These are phyloP conservation scores for Ailuropoda melanoleuca DNA, from an alignment of 2,113 vertebrate species.

Conservation along the genomic window DNA sequence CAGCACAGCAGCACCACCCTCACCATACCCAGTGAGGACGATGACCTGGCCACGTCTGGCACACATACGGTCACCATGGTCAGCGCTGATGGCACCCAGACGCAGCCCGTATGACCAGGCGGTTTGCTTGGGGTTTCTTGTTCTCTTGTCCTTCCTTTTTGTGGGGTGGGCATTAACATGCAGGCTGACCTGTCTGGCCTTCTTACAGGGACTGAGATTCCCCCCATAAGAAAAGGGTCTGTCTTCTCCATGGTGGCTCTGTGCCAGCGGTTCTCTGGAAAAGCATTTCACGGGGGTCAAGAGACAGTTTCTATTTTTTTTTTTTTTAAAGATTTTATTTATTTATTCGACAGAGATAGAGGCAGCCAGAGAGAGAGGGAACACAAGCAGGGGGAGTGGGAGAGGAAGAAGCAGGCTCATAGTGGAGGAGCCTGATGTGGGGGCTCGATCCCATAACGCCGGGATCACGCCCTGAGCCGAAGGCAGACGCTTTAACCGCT, in stretches of 20 bases:
- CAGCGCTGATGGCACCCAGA: slow-evolving; percentile 66
- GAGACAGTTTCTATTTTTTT: not conserved
- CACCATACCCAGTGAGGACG: slow-evolving; percentile 62
- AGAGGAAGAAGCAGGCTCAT: no score
- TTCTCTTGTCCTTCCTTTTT: slow-evolving; percentile 26
- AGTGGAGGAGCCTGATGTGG: no score
- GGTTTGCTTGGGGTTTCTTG: slow-evolving; percentile 62
- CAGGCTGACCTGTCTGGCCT: not conserved
- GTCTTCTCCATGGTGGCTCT: not conserved
- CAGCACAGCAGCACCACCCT: slow-evolving; percentile 80
- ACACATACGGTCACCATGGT: slow-evolving; percentile 77
- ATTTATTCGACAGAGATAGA: no score
- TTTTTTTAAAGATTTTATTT: no score
- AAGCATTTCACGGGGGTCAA: not conserved
- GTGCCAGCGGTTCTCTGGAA: not conserved
- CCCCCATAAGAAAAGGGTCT: no score
- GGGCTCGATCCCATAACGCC: no score
- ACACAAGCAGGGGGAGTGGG: no score
- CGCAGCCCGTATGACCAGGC: slow-evolving; percentile 80
- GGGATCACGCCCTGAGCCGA: no score
- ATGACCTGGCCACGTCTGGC: slow-evolving; percentile 58
- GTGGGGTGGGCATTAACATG: not conserved
- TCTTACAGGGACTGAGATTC: not conserved
- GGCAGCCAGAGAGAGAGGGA: no score
- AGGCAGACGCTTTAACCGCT: no score